Evolutionary conservation across 2,797 vertebrate genomes (phyloP), one percentile per base, ranked within the genome.

Genomic region (Gymnothorax javanicus): DNA sequence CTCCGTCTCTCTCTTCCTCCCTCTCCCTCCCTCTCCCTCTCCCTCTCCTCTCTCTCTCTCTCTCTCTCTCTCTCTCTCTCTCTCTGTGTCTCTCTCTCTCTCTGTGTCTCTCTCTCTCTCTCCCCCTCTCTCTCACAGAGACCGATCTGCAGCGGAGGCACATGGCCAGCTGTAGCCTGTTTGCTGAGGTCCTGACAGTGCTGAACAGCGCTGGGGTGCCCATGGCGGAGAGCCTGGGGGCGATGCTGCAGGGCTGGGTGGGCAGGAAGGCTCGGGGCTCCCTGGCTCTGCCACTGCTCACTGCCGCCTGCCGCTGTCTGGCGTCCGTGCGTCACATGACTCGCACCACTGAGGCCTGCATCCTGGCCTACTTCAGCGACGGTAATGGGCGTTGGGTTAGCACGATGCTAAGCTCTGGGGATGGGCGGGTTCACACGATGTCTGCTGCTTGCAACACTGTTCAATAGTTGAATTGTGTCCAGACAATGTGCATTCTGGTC

Each of bases 251-350:
- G 7, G 88, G 87, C 85, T 99, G 99, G 99, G 95, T 99, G 27
- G 94, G 95, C 83, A 93, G 94, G 88, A 97, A 95, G 25, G 95
- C 97, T 86, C 95, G 93, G 0, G 96, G 97, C 64, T 92, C 97
- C 88, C 94, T 97, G 2, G 97, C 97, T 3, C 95, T 99, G 93
- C 98, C 98, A 0, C 96, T 99, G 0, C 94, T 99, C 84, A 99
- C 98, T 0, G 98, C 98, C 0, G 96, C 97, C 0, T 99, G 98
- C 82, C 95, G 96, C 89, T 97, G 97, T 91, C 95, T 99, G 83
- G 98, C 99, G 0, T 99, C 99, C 0, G 98, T 99, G 82, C 96
- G 96, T 15, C 99, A 99, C 92, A 99, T 99, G 98, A 97, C 98
- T 0, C 97, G 97, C 90, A 97, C 95, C 0, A 98, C 98, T 0